Conservation (phyloP, 92 coral and sea anemone genomes). For the Chrysogorgia sp. region DNA sequence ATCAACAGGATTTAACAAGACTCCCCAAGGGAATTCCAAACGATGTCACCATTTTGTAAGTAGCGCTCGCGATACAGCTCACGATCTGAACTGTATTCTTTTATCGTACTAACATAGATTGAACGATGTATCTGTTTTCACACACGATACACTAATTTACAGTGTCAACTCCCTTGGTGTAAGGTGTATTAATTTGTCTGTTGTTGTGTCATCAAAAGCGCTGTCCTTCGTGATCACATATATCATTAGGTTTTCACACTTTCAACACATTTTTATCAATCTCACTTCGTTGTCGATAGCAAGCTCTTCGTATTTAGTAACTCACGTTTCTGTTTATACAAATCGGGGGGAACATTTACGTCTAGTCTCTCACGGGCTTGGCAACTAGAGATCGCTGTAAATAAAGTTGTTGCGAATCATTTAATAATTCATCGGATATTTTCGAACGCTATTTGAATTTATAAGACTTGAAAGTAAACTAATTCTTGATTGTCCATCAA, state of each 20-base stretch:
- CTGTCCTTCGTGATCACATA: conserved; percentile 21
- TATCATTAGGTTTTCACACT: conserved; percentile 8
- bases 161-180: conserved; percentile 39
- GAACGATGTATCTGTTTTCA: not conserved
- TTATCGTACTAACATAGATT: not conserved
- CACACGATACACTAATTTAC: conserved; percentile 31
- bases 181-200: conserved; percentile 12
- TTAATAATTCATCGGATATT: conserved; percentile 8
- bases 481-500: not conserved
- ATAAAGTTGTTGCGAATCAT: not conserved
- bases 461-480: not conserved
- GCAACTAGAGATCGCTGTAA: not conserved
- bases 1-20: not conserved
- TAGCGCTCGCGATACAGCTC: not conserved
- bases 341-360: not conserved
- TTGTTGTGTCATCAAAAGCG: not conserved
- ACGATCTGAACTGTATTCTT: not conserved
- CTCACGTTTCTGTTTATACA: not conserved
- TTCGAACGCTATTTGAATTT: conserved; percentile 3
- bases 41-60: conserved; percentile 40
- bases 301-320: not conserved
- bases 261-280: conserved; percentile 5
- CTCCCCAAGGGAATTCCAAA: conserved; percentile 15
- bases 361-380: not conserved
- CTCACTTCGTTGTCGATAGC: not conserved